Evolutionary conservation across 2,888 invertebrate species (phyloP), one percentile per base, ranked within the genome.

Genomic region (Anagyrus pseudococci): DNA sequence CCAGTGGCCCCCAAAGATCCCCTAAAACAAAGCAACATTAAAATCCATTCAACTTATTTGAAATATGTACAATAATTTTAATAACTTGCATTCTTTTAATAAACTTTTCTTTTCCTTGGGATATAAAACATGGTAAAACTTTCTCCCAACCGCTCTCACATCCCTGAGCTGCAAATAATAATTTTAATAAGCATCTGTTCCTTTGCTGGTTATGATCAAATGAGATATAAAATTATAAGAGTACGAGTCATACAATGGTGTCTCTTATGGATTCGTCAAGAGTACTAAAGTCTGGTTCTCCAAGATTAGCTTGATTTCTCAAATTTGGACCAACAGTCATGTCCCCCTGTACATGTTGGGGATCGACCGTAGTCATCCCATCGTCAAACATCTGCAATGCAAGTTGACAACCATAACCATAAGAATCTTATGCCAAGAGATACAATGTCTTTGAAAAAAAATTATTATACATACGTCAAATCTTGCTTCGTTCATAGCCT

Each of bases 1-100:
- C 86, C 70, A 99, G 84, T 43, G 98, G 98, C 33, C 98, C 99
- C 98, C 98, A 99, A 25, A 99, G 84, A 84, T 99, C 98, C 99
- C 98, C 94, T 94, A 80, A 62, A 87, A 77, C 10, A n/a, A n/a
- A n/a, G n/a, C n/a, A 41, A 48, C 19, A 25, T 33, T 46, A 40
- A 50, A 29, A 50, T 48, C 23, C 10, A 47, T 15, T 22, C n/a
- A n/a, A 8, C 47, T 13, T 41, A 52, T 7, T n/a, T n/a, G n/a
- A n/a, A n/a, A n/a, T n/a, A n/a, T n/a, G n/a, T n/a, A 26, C 2
- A 43, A 4, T 23, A 52, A 37, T 25, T 25, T 43, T 20, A n/a
- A 41, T 20, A 71, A 88, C 92, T 88, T 85, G 96, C 96, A 98
- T 87, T 98, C 98, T 84, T 94, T 93, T 56, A 98, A 84, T 69